Conservation (phyloP, 1,140 invertebrate species). For the Nephila pilipes region DNA sequence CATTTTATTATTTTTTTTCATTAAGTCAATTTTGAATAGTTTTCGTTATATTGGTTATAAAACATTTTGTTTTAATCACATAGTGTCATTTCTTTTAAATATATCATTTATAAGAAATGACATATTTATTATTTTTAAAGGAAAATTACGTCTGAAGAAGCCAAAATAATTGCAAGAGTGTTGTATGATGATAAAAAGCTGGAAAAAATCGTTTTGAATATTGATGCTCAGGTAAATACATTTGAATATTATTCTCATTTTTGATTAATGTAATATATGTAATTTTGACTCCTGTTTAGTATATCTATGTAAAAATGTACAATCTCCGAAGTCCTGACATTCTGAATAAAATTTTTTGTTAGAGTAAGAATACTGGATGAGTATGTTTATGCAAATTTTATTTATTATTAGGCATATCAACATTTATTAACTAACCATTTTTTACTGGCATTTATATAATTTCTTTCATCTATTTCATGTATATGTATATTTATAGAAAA, state of each 20-base stretch:
- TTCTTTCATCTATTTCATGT: neutral
- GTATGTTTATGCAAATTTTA: no score
- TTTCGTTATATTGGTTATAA: no score
- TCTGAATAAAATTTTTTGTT: no score
- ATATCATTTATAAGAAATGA: no score
- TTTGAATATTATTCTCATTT: neutral
- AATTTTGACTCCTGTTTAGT: neutral
- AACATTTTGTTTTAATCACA: no score
- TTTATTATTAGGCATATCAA: neutral
- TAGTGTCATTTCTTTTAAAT: no score
- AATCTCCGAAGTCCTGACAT: no score
- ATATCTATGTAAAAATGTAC: no score
- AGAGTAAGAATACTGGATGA: no score
- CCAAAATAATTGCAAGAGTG: conserved; percentile 6
- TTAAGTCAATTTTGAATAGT: no score
- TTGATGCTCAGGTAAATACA: conserved; percentile 22
- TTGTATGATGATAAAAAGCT: conserved; percentile 51
- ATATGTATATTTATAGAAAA: neutral
- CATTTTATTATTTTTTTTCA: no score
- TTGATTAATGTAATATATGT: neutral
- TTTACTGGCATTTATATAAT: neutral
- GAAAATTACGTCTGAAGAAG: neutral
- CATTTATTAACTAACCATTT: neutral
- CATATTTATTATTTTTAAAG: neutral
- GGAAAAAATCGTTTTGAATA: neutral